Evolutionary conservation across 2,888 invertebrate genomes (phyloP), one percentile per base, ranked within the genome.

Genomic region (Oegoconia quadripuncta): DNA sequence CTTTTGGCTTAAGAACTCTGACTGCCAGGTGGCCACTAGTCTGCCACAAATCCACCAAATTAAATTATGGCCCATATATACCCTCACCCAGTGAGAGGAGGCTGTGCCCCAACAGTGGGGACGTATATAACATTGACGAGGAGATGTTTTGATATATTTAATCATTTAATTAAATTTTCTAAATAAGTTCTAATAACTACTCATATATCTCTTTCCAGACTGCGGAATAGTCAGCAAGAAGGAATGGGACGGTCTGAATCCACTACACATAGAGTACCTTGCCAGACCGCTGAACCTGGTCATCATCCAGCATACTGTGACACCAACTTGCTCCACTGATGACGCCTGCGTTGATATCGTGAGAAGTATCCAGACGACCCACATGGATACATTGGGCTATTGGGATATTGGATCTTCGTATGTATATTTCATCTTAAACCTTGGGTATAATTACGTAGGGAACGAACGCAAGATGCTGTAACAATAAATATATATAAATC

Each of bases 371-470:
- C 91, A 91, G 58, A 55, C 57, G 12, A 76, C 80, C 46, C 90
- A 90, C 28, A 89, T 89, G 80, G 76, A 87, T 2, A 53, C 58
- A 1, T 57, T 87, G 16, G 63, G 74, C 3, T 90, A 63, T 59
- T 56, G 70, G 51, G 91, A 91, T 49, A 89, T 91, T 41, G 90
- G 88, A 26, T 88, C 86, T 49, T 89, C 89, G 90, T 91, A 64
- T 74, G 89, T 69, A 36, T 15, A 22, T 40, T 27, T 18, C 8
- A 12, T 34, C 27, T 25, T 33, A 7, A 17, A 28, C 17, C 15
- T 8, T 15, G 26, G n/a, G 11, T 4, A 20, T 4, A 23, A 13
- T 20, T 6, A 20, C 5, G 4, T 4, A 8, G 5, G 20, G 4
- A 6, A 20, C 4, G 4, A 20, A 20, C 20, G 5, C 20, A 20